Conservation (phyloP, 2,113 vertebrate species). For the Fukomys damarensis region DNA sequence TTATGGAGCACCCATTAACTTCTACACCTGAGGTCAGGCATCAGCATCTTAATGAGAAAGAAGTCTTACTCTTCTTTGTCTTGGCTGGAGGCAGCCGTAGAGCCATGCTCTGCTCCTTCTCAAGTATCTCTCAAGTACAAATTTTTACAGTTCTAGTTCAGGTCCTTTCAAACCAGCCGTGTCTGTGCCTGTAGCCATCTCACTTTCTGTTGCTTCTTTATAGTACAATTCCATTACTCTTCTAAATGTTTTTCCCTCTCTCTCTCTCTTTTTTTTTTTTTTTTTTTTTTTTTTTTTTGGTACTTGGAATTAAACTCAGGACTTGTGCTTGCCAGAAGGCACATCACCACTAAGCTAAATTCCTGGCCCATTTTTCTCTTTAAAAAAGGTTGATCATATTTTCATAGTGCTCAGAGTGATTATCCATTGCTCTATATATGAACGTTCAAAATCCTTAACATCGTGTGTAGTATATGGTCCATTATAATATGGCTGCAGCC, state of each 20-base stretch:
- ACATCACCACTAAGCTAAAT: too few relatives aligned
- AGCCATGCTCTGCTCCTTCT: not conserved
- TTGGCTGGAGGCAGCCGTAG: not conserved
- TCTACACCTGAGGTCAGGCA: not conserved
- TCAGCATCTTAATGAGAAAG: not conserved
- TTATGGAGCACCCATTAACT: not conserved
- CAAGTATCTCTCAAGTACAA: not conserved
- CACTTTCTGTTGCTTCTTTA: not conserved
- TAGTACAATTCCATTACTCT: not conserved
- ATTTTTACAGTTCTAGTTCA: not conserved
- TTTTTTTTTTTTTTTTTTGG: too few relatives aligned
- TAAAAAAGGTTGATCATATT: not conserved
- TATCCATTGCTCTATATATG: not conserved
- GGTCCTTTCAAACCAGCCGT: not conserved
- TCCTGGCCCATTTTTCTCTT: not conserved
- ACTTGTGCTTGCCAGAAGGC: too few relatives aligned
- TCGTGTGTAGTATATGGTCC: not conserved
- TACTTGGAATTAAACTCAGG: too few relatives aligned
- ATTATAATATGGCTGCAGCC: not conserved
- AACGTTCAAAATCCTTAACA: not conserved
- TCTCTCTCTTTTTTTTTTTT: too few relatives aligned
- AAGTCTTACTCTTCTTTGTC: not conserved
- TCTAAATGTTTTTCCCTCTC: not conserved
- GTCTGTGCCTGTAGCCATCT: not conserved
- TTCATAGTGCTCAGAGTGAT: not conserved